These are phyloP conservation scores for Drosophila kanekoi DNA, from an alignment of 2,888 invertebrate genomes.

Conservation along the genomic window DNA sequence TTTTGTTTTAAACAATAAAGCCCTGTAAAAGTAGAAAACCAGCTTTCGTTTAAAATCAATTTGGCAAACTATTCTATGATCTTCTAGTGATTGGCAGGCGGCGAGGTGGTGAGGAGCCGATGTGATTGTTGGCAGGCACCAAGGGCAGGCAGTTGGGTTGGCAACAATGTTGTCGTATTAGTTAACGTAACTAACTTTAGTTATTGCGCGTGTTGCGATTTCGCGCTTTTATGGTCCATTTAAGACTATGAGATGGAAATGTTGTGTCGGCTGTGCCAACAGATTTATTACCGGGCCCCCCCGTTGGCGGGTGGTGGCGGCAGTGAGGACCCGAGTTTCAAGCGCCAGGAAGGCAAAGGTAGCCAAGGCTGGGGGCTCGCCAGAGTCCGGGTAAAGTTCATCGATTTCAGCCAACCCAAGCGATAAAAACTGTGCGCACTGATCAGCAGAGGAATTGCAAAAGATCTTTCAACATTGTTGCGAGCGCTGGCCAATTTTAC, in stretches of 20 bases:
- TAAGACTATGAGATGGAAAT: slow-evolving; percentile 80
- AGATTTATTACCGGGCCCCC: slow-evolving; percentile 75
- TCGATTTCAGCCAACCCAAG: slow-evolving; percentile 76
- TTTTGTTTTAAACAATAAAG: too few species aligned
- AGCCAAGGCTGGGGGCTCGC: background rate
- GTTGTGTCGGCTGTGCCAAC: slow-evolving; percentile 79
- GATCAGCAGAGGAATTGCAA: slow-evolving; percentile 59
- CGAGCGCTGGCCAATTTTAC: slow-evolving; percentile 59
- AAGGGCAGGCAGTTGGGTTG: slow-evolving; percentile 7
- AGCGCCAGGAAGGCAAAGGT: slow-evolving; percentile 1
- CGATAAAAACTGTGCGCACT: slow-evolving; percentile 73
- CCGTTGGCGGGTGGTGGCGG: slow-evolving; percentile 38
- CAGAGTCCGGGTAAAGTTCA: slow-evolving; percentile 72
- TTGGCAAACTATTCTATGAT: slow-evolving; percentile 11
- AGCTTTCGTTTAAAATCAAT: background rate
- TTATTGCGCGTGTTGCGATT: slow-evolving; percentile 80
- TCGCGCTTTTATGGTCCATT: slow-evolving; percentile 79
- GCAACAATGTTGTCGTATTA: slow-evolving; percentile 78
- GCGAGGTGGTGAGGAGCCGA: background rate
- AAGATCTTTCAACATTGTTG: slow-evolving; percentile 70
- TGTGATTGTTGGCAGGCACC: background rate
- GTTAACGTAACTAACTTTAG: slow-evolving; percentile 81
- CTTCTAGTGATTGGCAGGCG: background rate
- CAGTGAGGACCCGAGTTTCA: slow-evolving; percentile 5
- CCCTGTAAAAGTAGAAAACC: too few species aligned